These are phyloP conservation scores for Eulemur rufifrons DNA, from an alignment of 2,113 vertebrate species.

Conservation along the genomic window DNA sequence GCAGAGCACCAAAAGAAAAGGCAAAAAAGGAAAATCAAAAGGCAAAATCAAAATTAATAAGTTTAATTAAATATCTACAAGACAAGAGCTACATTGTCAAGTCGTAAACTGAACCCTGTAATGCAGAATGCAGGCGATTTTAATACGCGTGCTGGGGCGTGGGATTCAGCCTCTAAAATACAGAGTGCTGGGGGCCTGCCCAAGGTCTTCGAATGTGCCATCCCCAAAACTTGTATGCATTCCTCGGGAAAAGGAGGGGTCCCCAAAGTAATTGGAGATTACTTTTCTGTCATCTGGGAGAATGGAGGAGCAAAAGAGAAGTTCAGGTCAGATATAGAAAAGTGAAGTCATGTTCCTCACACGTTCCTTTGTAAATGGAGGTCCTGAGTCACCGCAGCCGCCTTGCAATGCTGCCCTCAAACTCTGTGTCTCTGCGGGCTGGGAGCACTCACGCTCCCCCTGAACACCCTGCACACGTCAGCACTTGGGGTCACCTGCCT, in stretches of 20 bases:
- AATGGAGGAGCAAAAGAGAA: background rate
- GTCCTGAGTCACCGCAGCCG: background rate
- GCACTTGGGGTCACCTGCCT: background rate
- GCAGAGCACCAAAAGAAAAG: background rate
- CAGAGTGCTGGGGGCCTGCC: background rate
- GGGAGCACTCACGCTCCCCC: background rate
- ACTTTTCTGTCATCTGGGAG: background rate
- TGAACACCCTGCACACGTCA: background rate
- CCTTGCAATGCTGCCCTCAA: background rate
- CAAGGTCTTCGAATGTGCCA: background rate
- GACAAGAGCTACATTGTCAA: background rate
- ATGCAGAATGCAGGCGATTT: background rate
- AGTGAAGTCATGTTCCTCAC: background rate
- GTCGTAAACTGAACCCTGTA: slow-evolving; percentile 12
- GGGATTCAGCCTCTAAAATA: background rate
- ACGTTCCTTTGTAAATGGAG: background rate
- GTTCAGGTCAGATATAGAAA: background rate
- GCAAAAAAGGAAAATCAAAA: background rate
- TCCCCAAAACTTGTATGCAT: background rate
- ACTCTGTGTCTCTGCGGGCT: background rate
- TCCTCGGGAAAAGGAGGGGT: background rate
- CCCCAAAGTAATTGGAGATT: background rate
- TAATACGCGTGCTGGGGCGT: background rate
- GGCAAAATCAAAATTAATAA: slow-evolving; percentile 8
- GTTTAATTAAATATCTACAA: slow-evolving; percentile 47